phyloP scores from a whole-genome alignment of 2,113 vertebrate species.

The Carlito syrichta region DNA sequence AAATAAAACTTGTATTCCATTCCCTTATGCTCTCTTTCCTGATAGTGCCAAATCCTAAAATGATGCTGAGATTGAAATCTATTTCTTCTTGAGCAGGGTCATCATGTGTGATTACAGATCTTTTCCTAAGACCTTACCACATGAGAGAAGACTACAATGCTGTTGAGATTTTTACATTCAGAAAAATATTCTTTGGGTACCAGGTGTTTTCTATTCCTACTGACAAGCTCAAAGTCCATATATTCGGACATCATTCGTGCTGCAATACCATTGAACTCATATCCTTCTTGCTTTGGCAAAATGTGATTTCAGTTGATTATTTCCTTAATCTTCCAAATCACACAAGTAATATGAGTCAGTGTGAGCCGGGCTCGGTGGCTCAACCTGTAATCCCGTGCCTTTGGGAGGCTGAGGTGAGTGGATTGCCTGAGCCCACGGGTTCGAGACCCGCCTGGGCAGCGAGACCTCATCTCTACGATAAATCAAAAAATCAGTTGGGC shows the following conservation, averaged over 20 bases:
- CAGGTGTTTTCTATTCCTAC: slow-evolving; percentile 14
- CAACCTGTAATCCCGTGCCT: too few relatives aligned
- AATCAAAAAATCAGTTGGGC: too few relatives aligned
- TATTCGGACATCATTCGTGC: background rate
- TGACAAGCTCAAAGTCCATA: background rate
- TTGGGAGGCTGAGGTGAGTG: too few relatives aligned
- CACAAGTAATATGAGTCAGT: background rate
- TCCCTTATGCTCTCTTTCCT: slow-evolving; percentile 20
- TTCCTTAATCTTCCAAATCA: slow-evolving; percentile 24
- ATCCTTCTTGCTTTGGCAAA: slow-evolving; percentile 30
- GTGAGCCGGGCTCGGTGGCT: too few relatives aligned
- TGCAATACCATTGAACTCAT: background rate
- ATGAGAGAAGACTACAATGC: background rate
- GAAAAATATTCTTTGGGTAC: slow-evolving; percentile 14
- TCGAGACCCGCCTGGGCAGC: too few relatives aligned
- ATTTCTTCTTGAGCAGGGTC: background rate
- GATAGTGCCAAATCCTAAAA: slow-evolving; percentile 33
- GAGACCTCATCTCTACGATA: too few relatives aligned
- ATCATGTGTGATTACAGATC: background rate
- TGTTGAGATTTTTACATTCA: slow-evolving; percentile 24
- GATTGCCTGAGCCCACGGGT: too few relatives aligned
- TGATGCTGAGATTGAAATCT: slow-evolving; percentile 53
- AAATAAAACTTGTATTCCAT: slow-evolving; percentile 37
- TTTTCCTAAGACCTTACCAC: slow-evolving; percentile 14
- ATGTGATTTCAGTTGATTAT: background rate